Conservation (phyloP, 1,140 invertebrate genomes). For the Hylaeus volcanicus region DNA sequence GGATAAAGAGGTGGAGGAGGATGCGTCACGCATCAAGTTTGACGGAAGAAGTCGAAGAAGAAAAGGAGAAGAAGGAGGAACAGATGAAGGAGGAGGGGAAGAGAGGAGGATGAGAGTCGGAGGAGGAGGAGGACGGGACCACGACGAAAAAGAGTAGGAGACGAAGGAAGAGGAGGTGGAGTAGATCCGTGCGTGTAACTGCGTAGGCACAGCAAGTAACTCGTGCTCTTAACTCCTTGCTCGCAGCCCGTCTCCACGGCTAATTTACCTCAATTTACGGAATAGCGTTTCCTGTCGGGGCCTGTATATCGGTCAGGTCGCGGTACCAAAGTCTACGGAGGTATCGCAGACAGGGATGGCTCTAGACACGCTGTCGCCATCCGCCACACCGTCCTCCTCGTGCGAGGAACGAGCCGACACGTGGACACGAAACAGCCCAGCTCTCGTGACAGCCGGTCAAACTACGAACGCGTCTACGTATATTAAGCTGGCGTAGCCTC, state of each 20-base stretch:
- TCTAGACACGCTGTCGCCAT: slow-evolving; percentile 62
- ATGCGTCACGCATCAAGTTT: slow-evolving; percentile 65
- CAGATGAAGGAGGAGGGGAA: slow-evolving; percentile 22
- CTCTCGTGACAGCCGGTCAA: background rate
- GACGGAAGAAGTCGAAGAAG: slow-evolving; percentile 54
- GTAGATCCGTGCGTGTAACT: slow-evolving; percentile 54
- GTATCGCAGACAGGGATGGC: slow-evolving; percentile 43
- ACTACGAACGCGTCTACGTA: background rate
- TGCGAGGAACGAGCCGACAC: slow-evolving; percentile 1
- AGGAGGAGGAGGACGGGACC: slow-evolving; percentile 50
- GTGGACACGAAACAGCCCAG: slow-evolving; percentile 15
- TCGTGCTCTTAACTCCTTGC: slow-evolving; percentile 56
- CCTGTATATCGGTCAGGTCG: slow-evolving; percentile 66
- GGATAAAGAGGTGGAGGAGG: slow-evolving; percentile 52
- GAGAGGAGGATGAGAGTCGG: slow-evolving; percentile 30
- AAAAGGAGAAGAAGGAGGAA: slow-evolving; percentile 32
- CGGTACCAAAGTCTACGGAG: slow-evolving; percentile 45
- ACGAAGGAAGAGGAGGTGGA: slow-evolving; percentile 40
- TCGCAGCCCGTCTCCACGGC: slow-evolving; percentile 59
- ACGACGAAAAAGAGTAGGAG: slow-evolving; percentile 13
- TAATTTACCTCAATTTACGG: slow-evolving; percentile 76
- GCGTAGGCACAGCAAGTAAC: slow-evolving; percentile 68
- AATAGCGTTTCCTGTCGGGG: slow-evolving; percentile 73
- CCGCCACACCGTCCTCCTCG: slow-evolving; percentile 23
- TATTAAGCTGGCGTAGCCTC: no score